phyloP scores from a whole-genome alignment of 2,113 vertebrate genomes.

The Marcusenius ussheri region DNA sequence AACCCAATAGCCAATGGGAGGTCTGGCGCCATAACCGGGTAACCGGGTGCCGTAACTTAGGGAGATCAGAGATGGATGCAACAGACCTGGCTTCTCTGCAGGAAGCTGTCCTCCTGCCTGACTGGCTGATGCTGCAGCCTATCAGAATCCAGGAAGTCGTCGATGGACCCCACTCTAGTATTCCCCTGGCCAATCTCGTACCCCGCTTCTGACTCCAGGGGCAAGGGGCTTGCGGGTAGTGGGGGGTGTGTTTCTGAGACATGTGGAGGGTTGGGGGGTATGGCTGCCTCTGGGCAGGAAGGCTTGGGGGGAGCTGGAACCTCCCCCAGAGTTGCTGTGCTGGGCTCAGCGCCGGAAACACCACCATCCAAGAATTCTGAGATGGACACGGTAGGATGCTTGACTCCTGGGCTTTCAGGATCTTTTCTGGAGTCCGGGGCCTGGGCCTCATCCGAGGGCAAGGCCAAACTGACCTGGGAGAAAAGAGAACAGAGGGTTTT shows the following conservation, averaged over 20 bases:
- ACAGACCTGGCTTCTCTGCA: constrained; percentile 46
- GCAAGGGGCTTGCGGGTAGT: constrained; percentile 46
- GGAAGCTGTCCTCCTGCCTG: constrained; percentile 30
- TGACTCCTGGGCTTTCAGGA: constrained; percentile 44
- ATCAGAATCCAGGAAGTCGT: constrained; percentile 55
- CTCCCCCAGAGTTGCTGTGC: constrained; percentile 21
- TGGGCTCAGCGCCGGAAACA: constrained; percentile 41
- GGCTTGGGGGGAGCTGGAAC: constrained; percentile 39
- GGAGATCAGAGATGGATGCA: neutral
- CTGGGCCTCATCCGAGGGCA: neutral
- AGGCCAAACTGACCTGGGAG: constrained; percentile 3
- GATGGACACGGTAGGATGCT: constrained; percentile 53
- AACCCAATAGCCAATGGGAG: neutral
- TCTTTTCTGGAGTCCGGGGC: constrained; percentile 45
- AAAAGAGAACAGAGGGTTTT: neutral
- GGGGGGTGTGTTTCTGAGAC: constrained; percentile 40
- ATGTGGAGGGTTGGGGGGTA: constrained; percentile 40
- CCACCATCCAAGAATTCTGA: constrained; percentile 60
- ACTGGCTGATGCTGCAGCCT: constrained; percentile 40
- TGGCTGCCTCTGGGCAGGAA: constrained; percentile 2
- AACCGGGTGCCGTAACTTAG: neutral
- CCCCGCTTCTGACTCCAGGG: constrained; percentile 58
- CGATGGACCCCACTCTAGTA: constrained; percentile 59
- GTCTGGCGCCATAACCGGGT: neutral
- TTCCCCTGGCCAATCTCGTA: constrained; percentile 49